Evolutionary conservation across 1,140 invertebrate species (phyloP), one percentile per base, ranked within the genome.

Genomic region (Aphelenchoides avenae): DNA sequence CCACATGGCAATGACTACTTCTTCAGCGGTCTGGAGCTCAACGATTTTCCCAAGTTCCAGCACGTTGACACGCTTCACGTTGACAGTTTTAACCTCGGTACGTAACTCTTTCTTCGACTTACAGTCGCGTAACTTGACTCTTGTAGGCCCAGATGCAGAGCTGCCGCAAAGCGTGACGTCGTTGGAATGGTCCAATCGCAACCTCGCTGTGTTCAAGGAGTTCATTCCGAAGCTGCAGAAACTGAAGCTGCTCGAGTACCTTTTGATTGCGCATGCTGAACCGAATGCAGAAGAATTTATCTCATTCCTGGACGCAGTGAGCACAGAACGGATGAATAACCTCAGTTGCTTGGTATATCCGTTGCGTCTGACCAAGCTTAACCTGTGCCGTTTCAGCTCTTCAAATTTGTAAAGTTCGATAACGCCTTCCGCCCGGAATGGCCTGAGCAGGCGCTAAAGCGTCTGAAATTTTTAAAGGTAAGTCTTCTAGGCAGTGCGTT

Each of bases 21-120:
- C 58, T 61, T 66, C 24, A 63, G 15, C 15, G 58, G 58, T 18
- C 13, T 61, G 5, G 11, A 15, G 42, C n/a, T 61, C 7, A 37
- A 54, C 1, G 20, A 51, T 18, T 66, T 61, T 7, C 58, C 58
- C 15, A 37, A 66, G 9, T 61, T 61, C 36, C n/a, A 22, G 22
- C 20, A 42, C 4, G 22, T 61, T 0, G 60, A 64, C 1, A 51
- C 27, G 22, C 46, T 61, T 13, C 24, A 33, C 27, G n/a, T 63
- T 18, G 58, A 61, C 30, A 58, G 24, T 34, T 55, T 61, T 30
- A 65, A 66, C 51, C 37, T 61, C 6, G 30, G 57, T 57, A 55
- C 7, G 7, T 56, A 44, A 44, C 9, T 11, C n/a, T 7, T 9
- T 18, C 9, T 52, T 54, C 7, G 7, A 9, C 9, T 37, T 37